Evolutionary conservation across 2,113 vertebrate genomes (phyloP).

Genomic region (Fregata magnificens): DNA sequence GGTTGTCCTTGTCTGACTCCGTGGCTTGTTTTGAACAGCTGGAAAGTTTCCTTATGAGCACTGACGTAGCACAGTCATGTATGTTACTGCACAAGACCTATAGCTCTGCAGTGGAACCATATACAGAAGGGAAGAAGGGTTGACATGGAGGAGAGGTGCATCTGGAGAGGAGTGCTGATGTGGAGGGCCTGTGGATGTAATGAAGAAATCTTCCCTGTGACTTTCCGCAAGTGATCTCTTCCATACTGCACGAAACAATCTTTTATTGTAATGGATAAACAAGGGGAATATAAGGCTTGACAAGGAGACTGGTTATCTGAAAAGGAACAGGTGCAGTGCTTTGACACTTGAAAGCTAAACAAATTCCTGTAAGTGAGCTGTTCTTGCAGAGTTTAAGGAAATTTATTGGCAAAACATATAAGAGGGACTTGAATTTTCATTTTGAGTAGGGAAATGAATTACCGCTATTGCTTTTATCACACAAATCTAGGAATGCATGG

Average conservation of each 20-base stretch:
- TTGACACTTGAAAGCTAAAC: neutral
- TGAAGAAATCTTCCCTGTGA: neutral
- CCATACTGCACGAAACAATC: neutral
- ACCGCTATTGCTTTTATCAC: neutral
- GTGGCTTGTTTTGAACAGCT: neutral
- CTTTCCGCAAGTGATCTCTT: neutral
- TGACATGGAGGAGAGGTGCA: neutral
- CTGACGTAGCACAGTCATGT: neutral
- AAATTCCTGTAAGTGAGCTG: neutral
- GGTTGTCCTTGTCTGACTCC: neutral
- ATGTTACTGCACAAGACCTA: neutral
- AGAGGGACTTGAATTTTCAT: neutral
- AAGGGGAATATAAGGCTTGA: neutral
- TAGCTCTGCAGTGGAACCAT: neutral
- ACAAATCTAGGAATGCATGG: neutral
- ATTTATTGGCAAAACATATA: neutral
- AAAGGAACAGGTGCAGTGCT: conserved; percentile 12
- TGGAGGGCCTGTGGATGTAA: neutral
- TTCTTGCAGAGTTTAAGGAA: neutral
- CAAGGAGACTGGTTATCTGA: neutral
- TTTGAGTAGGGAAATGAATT: neutral
- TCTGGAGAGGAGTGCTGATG: neutral
- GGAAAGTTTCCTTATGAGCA: neutral
- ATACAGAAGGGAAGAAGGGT: neutral
- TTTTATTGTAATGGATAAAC: neutral